Evolutionary conservation across 1,140 invertebrate species (phyloP).

Genomic region (Lepidurus couesii): DNA sequence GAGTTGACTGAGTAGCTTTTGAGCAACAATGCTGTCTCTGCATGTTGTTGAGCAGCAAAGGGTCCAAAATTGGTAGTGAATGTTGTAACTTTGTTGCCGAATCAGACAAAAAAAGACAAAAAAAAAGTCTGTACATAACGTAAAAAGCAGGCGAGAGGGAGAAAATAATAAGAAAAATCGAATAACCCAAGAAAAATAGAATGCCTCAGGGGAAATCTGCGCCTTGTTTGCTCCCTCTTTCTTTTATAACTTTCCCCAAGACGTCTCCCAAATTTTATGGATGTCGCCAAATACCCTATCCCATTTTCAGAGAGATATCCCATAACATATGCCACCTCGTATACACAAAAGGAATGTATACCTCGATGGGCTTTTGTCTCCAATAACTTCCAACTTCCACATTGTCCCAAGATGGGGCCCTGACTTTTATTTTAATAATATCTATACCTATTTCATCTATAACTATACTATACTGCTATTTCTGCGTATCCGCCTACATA

Average conservation of each 20-base stretch:
- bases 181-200: neutral
- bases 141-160: neutral
- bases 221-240: slow-evolving; percentile 1
- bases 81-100: neutral
- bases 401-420: neutral
- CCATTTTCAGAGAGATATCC: neutral
- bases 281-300: slow-evolving; percentile 5
- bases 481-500: too few relatives aligned
- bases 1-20: too few relatives aligned
- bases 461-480: too few relatives aligned
- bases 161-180: neutral
- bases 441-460: too few relatives aligned
- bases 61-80: too few relatives aligned
- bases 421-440: neutral
- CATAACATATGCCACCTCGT: slow-evolving; percentile 3
- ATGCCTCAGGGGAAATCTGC: neutral
- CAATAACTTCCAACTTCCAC: neutral
- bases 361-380: neutral
- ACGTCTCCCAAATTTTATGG: neutral
- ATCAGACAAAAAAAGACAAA: neutral
- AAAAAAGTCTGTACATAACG: neutral
- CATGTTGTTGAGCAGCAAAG: too few relatives aligned
- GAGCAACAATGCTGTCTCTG: too few relatives aligned
- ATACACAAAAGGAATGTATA: neutral
- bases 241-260: neutral